These are phyloP conservation scores for Merluccius polli DNA, from an alignment of 2,797 vertebrate genomes.

Conservation along the genomic window DNA sequence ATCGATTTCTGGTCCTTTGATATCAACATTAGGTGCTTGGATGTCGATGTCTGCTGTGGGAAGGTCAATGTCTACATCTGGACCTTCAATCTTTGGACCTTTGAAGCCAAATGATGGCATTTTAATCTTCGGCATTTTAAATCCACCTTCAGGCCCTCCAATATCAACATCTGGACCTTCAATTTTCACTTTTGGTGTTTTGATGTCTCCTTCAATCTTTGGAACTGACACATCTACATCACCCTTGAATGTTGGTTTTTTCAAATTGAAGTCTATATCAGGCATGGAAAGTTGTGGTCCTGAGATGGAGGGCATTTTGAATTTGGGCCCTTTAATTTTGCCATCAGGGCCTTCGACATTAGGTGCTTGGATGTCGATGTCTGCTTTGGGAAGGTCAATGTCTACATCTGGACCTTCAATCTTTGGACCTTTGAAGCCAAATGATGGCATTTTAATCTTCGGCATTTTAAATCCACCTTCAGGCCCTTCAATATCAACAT, in stretches of 20 bases:
- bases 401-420: constrained; percentile 25
- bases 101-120: constrained; percentile 19
- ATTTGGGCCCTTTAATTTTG: constrained; percentile 28
- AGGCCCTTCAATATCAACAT: constrained; percentile 8
- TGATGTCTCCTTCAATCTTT: constrained; percentile 42
- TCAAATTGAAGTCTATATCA: constrained; percentile 27
- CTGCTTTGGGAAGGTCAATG: constrained; percentile 24
- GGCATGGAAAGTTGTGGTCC: constrained; percentile 45
- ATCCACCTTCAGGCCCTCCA: background rate
- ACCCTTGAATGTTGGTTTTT: constrained; percentile 36
- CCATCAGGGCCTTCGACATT: constrained; percentile 12
- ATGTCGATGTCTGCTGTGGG: constrained; percentile 9
- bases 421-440: constrained; percentile 27
- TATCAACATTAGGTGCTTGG: constrained; percentile 10
- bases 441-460: constrained; percentile 24
- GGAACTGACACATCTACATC: constrained; percentile 26
- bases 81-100: constrained; percentile 47
- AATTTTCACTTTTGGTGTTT: constrained; percentile 22
- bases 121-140: constrained; percentile 43
- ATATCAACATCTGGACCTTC: constrained; percentile 4
- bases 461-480: constrained; percentile 20
- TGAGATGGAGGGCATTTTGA: constrained; percentile 33
- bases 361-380: constrained; percentile 15
- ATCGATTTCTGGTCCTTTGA: constrained; percentile 2
- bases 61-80: no score